phyloP scores from a whole-genome alignment of 2,888 invertebrate species.

The Parthenolecanium corni region DNA sequence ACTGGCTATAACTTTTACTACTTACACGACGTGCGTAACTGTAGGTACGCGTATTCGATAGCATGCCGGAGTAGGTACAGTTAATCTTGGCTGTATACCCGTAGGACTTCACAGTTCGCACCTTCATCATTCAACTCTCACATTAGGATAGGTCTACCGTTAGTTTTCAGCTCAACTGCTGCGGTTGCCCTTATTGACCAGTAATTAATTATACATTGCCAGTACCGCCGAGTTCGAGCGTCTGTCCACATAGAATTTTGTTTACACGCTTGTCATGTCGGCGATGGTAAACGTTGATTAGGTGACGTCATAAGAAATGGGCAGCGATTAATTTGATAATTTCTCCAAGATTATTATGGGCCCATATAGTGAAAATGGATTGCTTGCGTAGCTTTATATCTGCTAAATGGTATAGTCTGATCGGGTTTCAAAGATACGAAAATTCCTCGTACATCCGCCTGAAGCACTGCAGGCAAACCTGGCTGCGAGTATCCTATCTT shows the following conservation, averaged over 20 bases:
- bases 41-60: too few species aligned
- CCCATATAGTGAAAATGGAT: conserved; percentile 9
- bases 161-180: neutral
- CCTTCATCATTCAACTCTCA: too few species aligned
- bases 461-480: neutral
- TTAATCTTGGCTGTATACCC: too few species aligned
- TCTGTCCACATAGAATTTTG: neutral
- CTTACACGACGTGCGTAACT: too few species aligned
- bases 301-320: conserved; percentile 12
- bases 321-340: conserved; percentile 12
- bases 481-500: too few species aligned
- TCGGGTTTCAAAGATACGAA: neutral
- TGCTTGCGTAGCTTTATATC: neutral
- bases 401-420: too few species aligned
- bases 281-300: neutral
- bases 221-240: too few species aligned
- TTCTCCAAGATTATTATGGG: conserved; percentile 1
- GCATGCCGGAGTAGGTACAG: too few species aligned
- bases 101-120: too few species aligned
- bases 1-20: too few species aligned
- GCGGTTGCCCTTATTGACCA: neutral
- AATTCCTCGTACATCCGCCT: neutral
- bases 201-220: too few species aligned
- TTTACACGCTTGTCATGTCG: neutral
- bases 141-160: neutral